These are phyloP conservation scores for Notospermus geniculatus DNA, from an alignment of 1,140 invertebrate species.

Conservation along the genomic window DNA sequence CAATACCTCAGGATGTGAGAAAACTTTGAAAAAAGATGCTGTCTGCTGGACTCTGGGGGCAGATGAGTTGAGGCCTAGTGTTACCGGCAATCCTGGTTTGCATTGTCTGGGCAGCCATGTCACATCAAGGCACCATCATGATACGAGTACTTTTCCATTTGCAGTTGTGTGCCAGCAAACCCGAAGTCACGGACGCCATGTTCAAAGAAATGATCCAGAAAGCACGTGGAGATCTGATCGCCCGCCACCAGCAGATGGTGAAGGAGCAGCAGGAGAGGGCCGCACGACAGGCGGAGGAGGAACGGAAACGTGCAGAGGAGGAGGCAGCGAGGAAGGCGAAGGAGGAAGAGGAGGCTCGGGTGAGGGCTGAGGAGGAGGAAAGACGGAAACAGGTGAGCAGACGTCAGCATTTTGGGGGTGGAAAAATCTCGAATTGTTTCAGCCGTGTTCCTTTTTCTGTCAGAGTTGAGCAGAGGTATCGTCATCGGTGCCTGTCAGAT, in stretches of 20 bases:
- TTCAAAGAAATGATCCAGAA: constrained; percentile 87
- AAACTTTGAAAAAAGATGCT: too few species aligned
- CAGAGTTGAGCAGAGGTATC: too few species aligned
- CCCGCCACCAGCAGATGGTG: constrained; percentile 53
- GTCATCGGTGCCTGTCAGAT: too few species aligned
- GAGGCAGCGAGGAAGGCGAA: constrained; percentile 29
- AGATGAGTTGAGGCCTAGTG: too few species aligned
- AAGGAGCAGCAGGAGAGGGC: constrained; percentile 40
- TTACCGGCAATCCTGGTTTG: background rate
- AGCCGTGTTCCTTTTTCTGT: too few species aligned
- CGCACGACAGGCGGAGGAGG: constrained; percentile 34
- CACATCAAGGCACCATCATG: background rate
- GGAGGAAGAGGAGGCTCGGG: constrained; percentile 31
- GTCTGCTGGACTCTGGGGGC: too few species aligned
- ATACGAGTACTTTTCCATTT: constrained; percentile 21
- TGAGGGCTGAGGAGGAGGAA: constrained; percentile 26
- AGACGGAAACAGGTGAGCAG: background rate
- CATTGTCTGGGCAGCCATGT: background rate
- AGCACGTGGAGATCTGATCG: constrained; percentile 71
- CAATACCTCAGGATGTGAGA: too few species aligned
- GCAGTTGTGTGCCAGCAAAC: constrained; percentile 79
- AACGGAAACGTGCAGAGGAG: constrained; percentile 29
- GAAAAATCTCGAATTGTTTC: too few species aligned
- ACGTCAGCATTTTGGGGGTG: too few species aligned
- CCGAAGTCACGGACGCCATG: constrained; percentile 80